Conservation (phyloP, 2,888 invertebrate species). For the Molorchus minor region DNA sequence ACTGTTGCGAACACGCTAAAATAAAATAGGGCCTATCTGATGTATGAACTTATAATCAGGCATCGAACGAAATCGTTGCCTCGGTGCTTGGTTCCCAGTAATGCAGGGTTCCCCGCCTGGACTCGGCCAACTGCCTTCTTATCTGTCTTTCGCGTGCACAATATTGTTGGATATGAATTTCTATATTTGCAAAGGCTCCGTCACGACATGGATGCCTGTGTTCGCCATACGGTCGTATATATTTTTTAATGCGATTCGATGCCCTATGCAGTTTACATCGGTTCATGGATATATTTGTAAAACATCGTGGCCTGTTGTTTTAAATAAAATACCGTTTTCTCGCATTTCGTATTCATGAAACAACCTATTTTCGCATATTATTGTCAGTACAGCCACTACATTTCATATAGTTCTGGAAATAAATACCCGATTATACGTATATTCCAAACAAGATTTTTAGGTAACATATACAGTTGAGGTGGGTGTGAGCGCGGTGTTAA, state of each 20-base stretch:
- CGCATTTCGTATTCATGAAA: neutral
- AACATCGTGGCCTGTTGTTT: slow-evolving; percentile 32
- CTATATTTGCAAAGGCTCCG: slow-evolving; percentile 45
- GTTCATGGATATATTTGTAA: slow-evolving; percentile 37
- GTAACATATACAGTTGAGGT: too few relatives aligned
- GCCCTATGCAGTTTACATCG: slow-evolving; percentile 24
- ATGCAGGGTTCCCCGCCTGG: slow-evolving; percentile 8
- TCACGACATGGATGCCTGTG: slow-evolving; percentile 37
- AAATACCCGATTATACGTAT: too few relatives aligned
- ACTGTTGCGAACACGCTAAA: slow-evolving; percentile 46
- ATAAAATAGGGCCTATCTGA: slow-evolving; percentile 48
- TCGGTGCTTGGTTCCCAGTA: slow-evolving; percentile 18
- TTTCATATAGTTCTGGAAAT: too few relatives aligned
- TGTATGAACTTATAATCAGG: slow-evolving; percentile 49
- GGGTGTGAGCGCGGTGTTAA: too few relatives aligned
- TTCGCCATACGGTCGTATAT: slow-evolving; percentile 27
- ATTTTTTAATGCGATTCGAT: slow-evolving; percentile 24
- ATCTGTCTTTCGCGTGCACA: slow-evolving; percentile 43
- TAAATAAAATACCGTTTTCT: slow-evolving; percentile 30
- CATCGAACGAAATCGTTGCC: slow-evolving; percentile 31
- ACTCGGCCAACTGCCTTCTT: slow-evolving; percentile 21
- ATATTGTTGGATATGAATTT: slow-evolving; percentile 47
- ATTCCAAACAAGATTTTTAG: too few relatives aligned
- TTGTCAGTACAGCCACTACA: neutral
- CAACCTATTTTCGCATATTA: neutral